Conservation (phyloP, 2,888 invertebrate genomes). For the Unio pictorum region DNA sequence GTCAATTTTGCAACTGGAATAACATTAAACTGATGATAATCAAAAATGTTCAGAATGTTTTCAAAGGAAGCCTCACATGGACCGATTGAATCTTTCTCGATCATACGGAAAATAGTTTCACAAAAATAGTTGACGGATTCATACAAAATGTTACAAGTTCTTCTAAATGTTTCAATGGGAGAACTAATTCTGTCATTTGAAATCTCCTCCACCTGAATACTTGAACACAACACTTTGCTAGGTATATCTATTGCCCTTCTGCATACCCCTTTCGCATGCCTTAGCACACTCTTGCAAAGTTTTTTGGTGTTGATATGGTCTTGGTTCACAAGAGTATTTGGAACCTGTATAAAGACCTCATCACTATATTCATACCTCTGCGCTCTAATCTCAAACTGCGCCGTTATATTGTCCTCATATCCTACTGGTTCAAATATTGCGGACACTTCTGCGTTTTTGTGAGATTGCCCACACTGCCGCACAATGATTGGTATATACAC, state of each 20-base stretch:
- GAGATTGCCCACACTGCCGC: background rate
- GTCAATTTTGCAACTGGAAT: conserved; percentile 5
- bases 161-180: background rate
- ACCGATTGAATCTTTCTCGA: background rate
- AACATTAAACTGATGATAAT: conserved; percentile 6
- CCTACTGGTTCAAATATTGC: too few species aligned
- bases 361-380: too few species aligned
- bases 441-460: background rate
- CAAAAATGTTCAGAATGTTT: conserved; percentile 13
- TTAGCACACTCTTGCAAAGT: background rate
- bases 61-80: conserved; percentile 6
- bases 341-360: background rate
- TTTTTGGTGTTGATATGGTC: background rate
- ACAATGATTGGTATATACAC: background rate
- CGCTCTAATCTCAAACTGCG: too few species aligned
- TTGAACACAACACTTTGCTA: background rate
- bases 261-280: background rate
- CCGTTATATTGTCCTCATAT: too few species aligned
- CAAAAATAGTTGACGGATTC: background rate
- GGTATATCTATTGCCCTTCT: background rate
- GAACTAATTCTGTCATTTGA: background rate
- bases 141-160: background rate
- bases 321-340: background rate
- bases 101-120: background rate
- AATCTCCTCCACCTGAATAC: background rate